Percentiles rank a stretch among this genome's conserved stretches.
Evolutionary conservation across 2,888 invertebrate species (phyloP).

Genomic region (Synergus umbraculus): DNA sequence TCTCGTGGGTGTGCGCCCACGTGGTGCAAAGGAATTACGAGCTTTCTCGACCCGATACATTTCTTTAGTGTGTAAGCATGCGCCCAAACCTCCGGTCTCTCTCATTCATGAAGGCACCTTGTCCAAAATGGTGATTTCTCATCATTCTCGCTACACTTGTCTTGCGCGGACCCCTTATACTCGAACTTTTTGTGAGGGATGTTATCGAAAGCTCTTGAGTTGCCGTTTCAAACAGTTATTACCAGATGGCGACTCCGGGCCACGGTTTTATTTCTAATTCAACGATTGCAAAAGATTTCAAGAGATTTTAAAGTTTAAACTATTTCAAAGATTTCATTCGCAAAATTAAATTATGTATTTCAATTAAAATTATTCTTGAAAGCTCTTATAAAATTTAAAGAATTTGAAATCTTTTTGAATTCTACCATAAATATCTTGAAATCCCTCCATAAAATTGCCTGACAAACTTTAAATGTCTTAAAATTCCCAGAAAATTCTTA

Average conservation of each 20-base stretch:
- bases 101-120: conserved; percentile 63
- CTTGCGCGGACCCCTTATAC: conserved; percentile 8
- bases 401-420: too few relatives aligned
- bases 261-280: neutral
- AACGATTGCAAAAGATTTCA: neutral
- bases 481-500: too few relatives aligned
- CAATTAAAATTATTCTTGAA: too few relatives aligned
- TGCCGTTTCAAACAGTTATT: conserved; percentile 43
- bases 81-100: conserved; percentile 45
- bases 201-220: neutral
- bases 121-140: neutral
- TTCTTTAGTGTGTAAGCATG: conserved; percentile 59
- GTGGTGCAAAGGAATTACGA: conserved; percentile 73
- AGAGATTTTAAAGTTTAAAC: neutral
- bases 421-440: too few relatives aligned
- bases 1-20: conserved; percentile 68
- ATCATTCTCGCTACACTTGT: conserved; percentile 13
- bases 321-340: neutral
- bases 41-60: conserved; percentile 49
- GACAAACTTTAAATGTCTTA: too few relatives aligned
- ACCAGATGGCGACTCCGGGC: conserved; percentile 61
- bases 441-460: too few relatives aligned
- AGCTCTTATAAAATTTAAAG: too few relatives aligned
- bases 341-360: neutral
- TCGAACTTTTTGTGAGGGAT: conserved; percentile 3